Conservation (phyloP, 2,113 vertebrate genomes). For the Peromyscus polionotus region DNA sequence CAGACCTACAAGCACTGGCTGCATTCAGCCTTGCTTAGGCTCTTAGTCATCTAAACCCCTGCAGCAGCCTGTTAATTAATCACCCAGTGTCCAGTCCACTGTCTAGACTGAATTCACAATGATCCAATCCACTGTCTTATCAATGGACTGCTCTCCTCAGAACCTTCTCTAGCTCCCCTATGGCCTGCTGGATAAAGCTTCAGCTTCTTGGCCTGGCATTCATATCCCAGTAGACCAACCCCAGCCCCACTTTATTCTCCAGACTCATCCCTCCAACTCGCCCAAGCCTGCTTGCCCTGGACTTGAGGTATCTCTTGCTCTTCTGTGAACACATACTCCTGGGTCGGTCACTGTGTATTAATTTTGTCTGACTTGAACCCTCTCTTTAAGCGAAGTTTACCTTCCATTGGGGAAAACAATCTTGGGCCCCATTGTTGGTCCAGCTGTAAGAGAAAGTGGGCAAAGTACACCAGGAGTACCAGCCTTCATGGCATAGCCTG, state of each 20-base stretch:
- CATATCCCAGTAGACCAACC: neutral
- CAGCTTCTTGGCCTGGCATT: neutral
- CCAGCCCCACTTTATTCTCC: neutral
- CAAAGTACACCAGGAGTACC: neutral
- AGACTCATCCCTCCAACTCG: neutral
- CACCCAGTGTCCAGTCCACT: neutral
- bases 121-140: constrained; percentile 32
- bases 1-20: neutral
- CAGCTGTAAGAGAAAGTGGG: neutral
- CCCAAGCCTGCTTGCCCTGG: neutral
- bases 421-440: neutral
- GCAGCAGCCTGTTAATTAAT: neutral
- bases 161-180: neutral
- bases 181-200: neutral
- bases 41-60: neutral
- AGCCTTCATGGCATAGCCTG: neutral
- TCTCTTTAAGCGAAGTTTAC: constrained; percentile 13
- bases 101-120: constrained; percentile 23
- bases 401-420: constrained; percentile 1
- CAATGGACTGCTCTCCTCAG: constrained; percentile 1
- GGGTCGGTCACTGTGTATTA: neutral
- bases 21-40: neutral
- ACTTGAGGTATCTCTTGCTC: neutral
- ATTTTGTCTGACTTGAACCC: constrained; percentile 36
- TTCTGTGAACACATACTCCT: constrained; percentile 11